Evolutionary conservation across 2,113 vertebrate genomes (phyloP).

Genomic region (Gasterosteus nipponicus): DNA sequence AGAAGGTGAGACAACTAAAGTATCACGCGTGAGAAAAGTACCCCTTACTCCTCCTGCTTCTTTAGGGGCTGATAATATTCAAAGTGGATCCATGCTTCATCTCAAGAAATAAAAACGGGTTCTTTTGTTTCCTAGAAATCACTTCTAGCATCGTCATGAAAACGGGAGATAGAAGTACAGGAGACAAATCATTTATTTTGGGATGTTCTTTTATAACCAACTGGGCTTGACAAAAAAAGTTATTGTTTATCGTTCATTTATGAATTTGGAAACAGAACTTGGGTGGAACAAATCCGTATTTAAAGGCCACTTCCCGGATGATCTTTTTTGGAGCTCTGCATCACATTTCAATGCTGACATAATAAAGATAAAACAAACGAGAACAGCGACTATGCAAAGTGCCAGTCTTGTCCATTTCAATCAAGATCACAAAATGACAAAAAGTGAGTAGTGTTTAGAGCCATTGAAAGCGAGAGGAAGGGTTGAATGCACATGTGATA

Average conservation of each 20-base stretch:
- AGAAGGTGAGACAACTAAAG: not conserved
- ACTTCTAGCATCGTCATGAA: too few relatives aligned
- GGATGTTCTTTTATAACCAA: not conserved
- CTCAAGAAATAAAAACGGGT: too few relatives aligned
- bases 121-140: too few relatives aligned
- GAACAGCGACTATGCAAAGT: not conserved
- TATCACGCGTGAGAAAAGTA: not conserved
- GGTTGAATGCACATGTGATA: not conserved
- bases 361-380: not conserved
- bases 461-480: not conserved
- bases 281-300: not conserved
- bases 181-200: too few relatives aligned
- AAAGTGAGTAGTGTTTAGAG: not conserved
- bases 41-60: not conserved
- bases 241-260: not conserved
- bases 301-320: not conserved
- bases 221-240: not conserved
- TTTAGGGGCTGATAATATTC: not conserved
- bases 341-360: not conserved
- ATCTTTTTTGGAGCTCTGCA: not conserved
- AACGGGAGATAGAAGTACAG: too few relatives aligned
- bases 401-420: not conserved
- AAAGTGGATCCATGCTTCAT: too few relatives aligned
- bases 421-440: not conserved
- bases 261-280: not conserved